These are phyloP conservation scores for Mastomys coucha DNA, from an alignment of 2,113 vertebrate genomes.

Conservation along the genomic window DNA sequence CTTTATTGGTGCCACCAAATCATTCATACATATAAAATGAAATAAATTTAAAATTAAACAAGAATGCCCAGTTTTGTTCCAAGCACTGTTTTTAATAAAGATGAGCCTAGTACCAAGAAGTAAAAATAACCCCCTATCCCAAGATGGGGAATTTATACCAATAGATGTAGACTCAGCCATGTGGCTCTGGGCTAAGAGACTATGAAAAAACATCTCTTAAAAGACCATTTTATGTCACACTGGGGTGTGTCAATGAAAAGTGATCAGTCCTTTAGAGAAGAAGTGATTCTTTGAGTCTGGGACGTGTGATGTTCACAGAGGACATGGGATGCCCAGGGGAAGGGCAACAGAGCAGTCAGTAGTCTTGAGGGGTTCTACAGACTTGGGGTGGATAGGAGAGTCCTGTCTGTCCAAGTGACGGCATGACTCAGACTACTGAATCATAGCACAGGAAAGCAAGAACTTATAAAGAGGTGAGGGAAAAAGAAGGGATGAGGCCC, in stretches of 20 bases:
- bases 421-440: not conserved
- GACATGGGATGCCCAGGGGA: not conserved
- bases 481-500: not conserved
- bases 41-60: not conserved
- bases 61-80: not conserved
- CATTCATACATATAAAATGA: not conserved
- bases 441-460: not conserved
- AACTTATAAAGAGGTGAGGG: not conserved
- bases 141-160: not conserved
- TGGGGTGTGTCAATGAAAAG: not conserved
- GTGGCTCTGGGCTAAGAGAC: not conserved
- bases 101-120: not conserved
- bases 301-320: not conserved
- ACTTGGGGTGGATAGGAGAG: not conserved
- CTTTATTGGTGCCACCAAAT: not conserved
- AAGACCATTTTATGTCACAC: not conserved
- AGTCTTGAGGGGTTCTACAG: not conserved
- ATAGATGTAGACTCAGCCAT: not conserved
- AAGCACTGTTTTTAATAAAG: not conserved
- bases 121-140: not conserved
- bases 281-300: not conserved
- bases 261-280: not conserved
- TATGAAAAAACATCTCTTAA: slow-evolving; percentile 31
- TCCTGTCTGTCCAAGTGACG: not conserved
- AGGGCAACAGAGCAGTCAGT: not conserved